These are phyloP conservation scores for Polypterus bichir DNA, from an alignment of 2,113 vertebrate genomes.

Conservation along the genomic window DNA sequence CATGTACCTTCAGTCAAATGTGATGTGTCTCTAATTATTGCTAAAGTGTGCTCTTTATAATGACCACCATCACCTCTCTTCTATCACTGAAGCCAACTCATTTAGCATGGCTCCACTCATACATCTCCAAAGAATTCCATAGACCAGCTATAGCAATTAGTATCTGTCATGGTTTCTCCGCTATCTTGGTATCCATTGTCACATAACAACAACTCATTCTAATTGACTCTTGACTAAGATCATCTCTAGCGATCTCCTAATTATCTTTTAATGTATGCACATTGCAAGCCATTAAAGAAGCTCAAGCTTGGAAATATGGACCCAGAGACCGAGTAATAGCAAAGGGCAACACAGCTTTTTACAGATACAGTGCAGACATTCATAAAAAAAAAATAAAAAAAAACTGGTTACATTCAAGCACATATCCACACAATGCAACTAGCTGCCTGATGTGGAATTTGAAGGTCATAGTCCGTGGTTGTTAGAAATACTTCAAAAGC, in stretches of 20 bases:
- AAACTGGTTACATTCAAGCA: too few species aligned
- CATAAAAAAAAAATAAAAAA: neutral
- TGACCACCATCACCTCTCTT: neutral
- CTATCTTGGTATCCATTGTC: constrained; percentile 38
- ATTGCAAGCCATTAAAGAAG: constrained; percentile 37
- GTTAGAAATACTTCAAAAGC: too few species aligned
- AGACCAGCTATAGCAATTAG: constrained; percentile 52
- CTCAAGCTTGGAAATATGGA: constrained; percentile 26
- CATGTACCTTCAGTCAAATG: too few species aligned
- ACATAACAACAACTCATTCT: constrained; percentile 45
- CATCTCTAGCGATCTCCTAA: constrained; percentile 41
- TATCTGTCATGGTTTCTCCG: constrained; percentile 47
- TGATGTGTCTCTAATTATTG: too few species aligned
- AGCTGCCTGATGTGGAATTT: too few species aligned
- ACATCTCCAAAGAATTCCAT: constrained; percentile 27
- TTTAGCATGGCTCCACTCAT: constrained; percentile 31
- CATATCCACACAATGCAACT: too few species aligned
- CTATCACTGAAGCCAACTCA: constrained; percentile 29
- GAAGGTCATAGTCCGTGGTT: too few species aligned
- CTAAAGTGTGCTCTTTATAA: neutral
- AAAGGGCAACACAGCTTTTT: constrained; percentile 23
- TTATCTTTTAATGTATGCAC: constrained; percentile 44
- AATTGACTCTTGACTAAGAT: constrained; percentile 54
- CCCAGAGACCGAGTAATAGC: constrained; percentile 24
- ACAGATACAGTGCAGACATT: constrained; percentile 9